phyloP scores from a whole-genome alignment of 1,140 invertebrate genomes.

The Drosophila watanabei region DNA sequence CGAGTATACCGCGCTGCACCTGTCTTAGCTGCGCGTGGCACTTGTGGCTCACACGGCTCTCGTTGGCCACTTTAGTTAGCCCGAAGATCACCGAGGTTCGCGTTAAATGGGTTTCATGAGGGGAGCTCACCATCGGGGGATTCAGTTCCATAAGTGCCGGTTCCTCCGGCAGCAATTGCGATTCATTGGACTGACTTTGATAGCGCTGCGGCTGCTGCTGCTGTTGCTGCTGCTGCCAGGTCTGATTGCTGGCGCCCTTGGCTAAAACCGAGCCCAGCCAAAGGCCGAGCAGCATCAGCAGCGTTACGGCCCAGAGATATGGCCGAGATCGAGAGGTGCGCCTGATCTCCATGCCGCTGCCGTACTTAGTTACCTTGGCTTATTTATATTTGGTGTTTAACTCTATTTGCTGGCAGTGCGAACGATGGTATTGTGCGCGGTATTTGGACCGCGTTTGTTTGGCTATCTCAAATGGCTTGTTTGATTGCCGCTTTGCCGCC shows the following conservation, averaged over 20 bases:
- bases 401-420: conserved; percentile 24
- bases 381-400: conserved; percentile 57
- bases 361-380: conserved; percentile 58
- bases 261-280: conserved; percentile 42
- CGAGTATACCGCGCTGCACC: conserved; percentile 73
- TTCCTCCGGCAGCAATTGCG: conserved; percentile 49
- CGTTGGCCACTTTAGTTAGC: conserved; percentile 74
- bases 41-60: conserved; percentile 64
- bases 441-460: conserved; percentile 57
- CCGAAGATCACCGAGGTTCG: conserved; percentile 79
- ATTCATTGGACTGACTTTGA: conserved; percentile 52
- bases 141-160: conserved; percentile 6
- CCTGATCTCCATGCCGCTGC: conserved; percentile 57
- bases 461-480: conserved; percentile 56
- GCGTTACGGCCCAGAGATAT: conserved; percentile 22
- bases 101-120: conserved; percentile 69
- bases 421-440: conserved; percentile 46
- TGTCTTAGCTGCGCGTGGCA: conserved; percentile 73
- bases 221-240: conserved; percentile 35
- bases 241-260: conserved; percentile 69
- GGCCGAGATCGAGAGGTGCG: conserved; percentile 38
- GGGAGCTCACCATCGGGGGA: conserved; percentile 29
- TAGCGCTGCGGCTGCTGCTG: conserved; percentile 12
- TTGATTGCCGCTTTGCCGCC: conserved; percentile 57
- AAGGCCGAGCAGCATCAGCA: conserved; percentile 44